Conservation (phyloP, 1,140 invertebrate species). For the Tetramorium parvispinum region DNA sequence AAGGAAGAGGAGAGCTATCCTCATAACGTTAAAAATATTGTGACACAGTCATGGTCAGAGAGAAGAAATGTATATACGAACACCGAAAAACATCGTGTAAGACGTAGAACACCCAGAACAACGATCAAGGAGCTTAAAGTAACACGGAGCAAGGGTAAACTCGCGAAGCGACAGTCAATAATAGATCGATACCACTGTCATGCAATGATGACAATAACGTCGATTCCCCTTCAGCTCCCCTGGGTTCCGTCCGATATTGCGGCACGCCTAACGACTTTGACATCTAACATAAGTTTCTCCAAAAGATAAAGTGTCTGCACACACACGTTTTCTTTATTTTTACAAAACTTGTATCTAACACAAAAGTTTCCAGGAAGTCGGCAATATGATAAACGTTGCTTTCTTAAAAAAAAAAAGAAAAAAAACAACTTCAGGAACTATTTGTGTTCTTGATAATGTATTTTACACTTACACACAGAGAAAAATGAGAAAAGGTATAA, state of each 20-base stretch:
- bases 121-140: constrained; percentile 69
- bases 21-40: constrained; percentile 25
- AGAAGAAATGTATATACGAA: constrained; percentile 57
- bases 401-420: not conserved
- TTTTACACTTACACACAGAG: not conserved
- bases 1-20: constrained; percentile 63
- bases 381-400: constrained; percentile 35
- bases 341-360: constrained; percentile 45
- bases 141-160: constrained; percentile 63
- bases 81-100: constrained; percentile 68
- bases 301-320: constrained; percentile 27
- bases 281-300: constrained; percentile 52
- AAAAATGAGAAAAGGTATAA: not conserved
- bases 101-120: constrained; percentile 69
- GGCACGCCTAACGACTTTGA: constrained; percentile 59
- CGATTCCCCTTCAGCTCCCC: constrained; percentile 44
- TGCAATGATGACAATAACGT: constrained; percentile 67
- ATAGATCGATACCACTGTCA: constrained; percentile 68
- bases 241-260: constrained; percentile 58
- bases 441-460: constrained; percentile 20
- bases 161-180: constrained; percentile 78
- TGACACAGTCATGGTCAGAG: constrained; percentile 43
- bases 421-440: constrained; percentile 16
- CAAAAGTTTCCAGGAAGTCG: constrained; percentile 30
- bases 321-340: constrained; percentile 49